Percentiles rank a stretch among this genome's conserved stretches.
Evolutionary conservation across 2,113 vertebrate genomes (phyloP).

Genomic region (Ia io): DNA sequence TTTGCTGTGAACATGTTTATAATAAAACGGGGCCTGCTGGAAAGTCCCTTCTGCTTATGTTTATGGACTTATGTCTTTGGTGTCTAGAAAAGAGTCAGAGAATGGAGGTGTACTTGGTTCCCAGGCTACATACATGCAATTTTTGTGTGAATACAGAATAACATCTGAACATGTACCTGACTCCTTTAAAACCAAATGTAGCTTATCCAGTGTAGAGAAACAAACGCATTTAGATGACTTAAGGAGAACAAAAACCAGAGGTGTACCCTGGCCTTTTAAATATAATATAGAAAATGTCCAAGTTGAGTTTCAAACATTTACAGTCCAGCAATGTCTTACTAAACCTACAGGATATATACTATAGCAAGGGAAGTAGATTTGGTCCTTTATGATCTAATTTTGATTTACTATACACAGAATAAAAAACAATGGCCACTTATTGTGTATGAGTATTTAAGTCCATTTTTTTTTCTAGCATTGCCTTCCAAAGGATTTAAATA

Average conservation of each 20-base stretch:
- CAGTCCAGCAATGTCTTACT: constrained; percentile 10
- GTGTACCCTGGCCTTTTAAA: not conserved
- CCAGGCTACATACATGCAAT: not conserved
- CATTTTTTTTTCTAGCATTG: not conserved
- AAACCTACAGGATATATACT: not conserved
- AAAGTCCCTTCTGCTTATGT: not conserved
- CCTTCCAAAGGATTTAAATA: constrained; percentile 38
- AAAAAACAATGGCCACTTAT: constrained; percentile 30
- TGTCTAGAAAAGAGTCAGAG: not conserved
- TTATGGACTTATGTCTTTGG: not conserved
- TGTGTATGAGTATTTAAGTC: constrained; percentile 28
- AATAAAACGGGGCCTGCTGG: not conserved
- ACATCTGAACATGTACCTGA: not conserved
- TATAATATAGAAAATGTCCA: not conserved
- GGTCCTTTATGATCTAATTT: constrained; percentile 13
- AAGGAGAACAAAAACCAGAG: constrained; percentile 23
- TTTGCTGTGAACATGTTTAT: constrained; percentile 16
- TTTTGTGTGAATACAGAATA: constrained; percentile 7
- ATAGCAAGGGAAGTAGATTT: constrained; percentile 8
- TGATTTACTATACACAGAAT: constrained; percentile 15
- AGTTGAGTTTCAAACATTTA: constrained; percentile 26
- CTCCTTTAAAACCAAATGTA: not conserved
- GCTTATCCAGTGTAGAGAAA: not conserved
- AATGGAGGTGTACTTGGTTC: not conserved
- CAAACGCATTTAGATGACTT: not conserved